Evolutionary conservation across 2,113 vertebrate genomes (phyloP), one percentile per base, ranked within the genome.

Genomic region (Mastomys natalensis): DNA sequence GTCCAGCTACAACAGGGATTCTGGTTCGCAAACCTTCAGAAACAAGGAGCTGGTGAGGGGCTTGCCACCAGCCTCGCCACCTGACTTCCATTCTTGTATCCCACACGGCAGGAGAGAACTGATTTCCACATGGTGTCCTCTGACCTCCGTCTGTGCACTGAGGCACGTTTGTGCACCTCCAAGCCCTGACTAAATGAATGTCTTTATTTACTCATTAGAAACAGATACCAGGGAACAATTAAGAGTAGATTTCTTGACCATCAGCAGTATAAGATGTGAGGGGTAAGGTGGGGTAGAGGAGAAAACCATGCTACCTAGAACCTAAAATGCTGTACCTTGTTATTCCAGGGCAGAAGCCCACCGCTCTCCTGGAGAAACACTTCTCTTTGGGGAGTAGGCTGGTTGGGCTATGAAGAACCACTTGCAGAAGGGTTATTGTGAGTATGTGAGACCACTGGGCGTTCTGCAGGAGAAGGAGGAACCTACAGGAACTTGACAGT

Each of bases 231-330:
- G 89, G 34, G 37, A 96, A 22, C 34, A 72, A 40, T 72, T 87
- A 90, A 55, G 55, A 94, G 78, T 85, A 84, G 80, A 89, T 94
- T 91, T 76, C 76, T 93, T 94, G 45, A 62, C 64, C 90, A 29
- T 81, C 64, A 89, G 78, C 68, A 81, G 88, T 82, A 89, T 89
- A 82, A 94, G 95, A 94, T 97, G 72, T 92, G 88, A 96, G 95
- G 85, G 68, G 2, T 60, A 70, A 4, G 22, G 73, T 64, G 37
- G 87, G 77, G 29, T 19, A 10, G 92, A 93, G 8, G 40, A 70
- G 90, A 87, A 95, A 92, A 88, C 68, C 73, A 68, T 84, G 70
- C 91, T 92, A 80, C 74, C 73, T 58, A 21, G 80, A 89, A 89
- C 93, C 87, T 68, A 84, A 93, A 93, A 76, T 43, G n/a, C 58